phyloP scores from a whole-genome alignment of 1,140 invertebrate genomes.

The Battus philenor region DNA sequence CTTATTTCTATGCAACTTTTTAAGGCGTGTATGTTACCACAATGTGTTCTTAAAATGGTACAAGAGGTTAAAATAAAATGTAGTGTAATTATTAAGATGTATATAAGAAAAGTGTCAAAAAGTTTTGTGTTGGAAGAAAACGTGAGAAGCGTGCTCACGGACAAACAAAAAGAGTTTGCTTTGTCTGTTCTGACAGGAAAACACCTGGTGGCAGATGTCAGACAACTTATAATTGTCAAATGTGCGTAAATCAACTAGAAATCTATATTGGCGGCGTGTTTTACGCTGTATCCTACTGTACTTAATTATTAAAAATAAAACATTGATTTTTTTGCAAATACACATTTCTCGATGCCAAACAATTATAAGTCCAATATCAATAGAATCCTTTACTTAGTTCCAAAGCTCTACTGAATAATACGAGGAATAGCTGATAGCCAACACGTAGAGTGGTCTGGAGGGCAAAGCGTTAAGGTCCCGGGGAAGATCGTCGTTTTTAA shows the following conservation, averaged over 20 bases:
- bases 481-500: too few species aligned
- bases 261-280: too few species aligned
- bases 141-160: not conserved
- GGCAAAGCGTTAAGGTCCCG: too few species aligned
- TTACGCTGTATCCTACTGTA: too few species aligned
- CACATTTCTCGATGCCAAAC: not conserved
- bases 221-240: not conserved
- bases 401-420: not conserved
- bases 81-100: too few species aligned
- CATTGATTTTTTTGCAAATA: not conserved
- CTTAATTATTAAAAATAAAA: not conserved
- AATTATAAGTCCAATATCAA: not conserved
- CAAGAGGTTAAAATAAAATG: too few species aligned
- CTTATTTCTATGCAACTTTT: too few species aligned
- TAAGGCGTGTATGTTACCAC: too few species aligned
- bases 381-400: not conserved
- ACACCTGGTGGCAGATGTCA: not conserved
- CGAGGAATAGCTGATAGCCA: too few species aligned
- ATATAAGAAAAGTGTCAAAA: too few species aligned
- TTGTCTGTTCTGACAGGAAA: not conserved
- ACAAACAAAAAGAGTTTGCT: not conserved
- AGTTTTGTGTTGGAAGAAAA: not conserved
- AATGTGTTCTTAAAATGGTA: too few species aligned
- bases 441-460: too few species aligned
- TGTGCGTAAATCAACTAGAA: not conserved